Evolutionary conservation across 1,140 invertebrate species (phyloP).

Genomic region (Pseudomyrmex gracilis): DNA sequence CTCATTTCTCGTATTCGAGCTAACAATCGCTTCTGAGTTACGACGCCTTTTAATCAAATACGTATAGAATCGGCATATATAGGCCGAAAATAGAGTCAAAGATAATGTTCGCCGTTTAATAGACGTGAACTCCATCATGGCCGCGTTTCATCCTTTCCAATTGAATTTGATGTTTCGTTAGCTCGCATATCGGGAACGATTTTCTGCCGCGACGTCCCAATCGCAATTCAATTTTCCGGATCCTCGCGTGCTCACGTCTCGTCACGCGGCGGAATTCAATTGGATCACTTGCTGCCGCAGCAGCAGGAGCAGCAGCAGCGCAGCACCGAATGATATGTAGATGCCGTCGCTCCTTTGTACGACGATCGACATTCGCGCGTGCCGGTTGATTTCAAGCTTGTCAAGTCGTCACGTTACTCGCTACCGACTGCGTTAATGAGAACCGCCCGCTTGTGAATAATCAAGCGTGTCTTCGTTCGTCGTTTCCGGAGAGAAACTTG

Average conservation of each 20-base stretch:
- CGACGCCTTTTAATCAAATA: slow-evolving; percentile 44
- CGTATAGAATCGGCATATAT: neutral
- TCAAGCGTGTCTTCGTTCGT: slow-evolving; percentile 49
- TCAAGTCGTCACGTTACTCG: neutral
- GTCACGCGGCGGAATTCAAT: slow-evolving; percentile 63
- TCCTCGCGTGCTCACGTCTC: slow-evolving; percentile 57
- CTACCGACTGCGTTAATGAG: slow-evolving; percentile 39
- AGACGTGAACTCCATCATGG: neutral
- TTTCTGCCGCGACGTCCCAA: slow-evolving; percentile 21
- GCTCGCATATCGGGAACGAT: slow-evolving; percentile 56
- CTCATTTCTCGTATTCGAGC: slow-evolving; percentile 37
- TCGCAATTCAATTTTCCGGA: slow-evolving; percentile 70
- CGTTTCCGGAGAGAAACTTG: slow-evolving; percentile 38
- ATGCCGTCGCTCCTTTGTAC: slow-evolving; percentile 40
- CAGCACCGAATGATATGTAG: slow-evolving; percentile 57
- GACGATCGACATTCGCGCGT: slow-evolving; percentile 36
- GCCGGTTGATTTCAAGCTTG: neutral
- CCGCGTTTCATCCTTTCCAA: slow-evolving; percentile 3
- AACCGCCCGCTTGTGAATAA: slow-evolving; percentile 31
- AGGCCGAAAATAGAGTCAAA: neutral
- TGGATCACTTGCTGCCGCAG: neutral
- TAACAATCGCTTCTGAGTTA: slow-evolving; percentile 17
- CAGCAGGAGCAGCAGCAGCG: neutral
- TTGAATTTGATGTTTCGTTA: slow-evolving; percentile 26
- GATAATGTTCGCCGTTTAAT: no score